These are phyloP conservation scores for Ptyas mucosa DNA, from an alignment of 2,113 vertebrate species.

Conservation along the genomic window DNA sequence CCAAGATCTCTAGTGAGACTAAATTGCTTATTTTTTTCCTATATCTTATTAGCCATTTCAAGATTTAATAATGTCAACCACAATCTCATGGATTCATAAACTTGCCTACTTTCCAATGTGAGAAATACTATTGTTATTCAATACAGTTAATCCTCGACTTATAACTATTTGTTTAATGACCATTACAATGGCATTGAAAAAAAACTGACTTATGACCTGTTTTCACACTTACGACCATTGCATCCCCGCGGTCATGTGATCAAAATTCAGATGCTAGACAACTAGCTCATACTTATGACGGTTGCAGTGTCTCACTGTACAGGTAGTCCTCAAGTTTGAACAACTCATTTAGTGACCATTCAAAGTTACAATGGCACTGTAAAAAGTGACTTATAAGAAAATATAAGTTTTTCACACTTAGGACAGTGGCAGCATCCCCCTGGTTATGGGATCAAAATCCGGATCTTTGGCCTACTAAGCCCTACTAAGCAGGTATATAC, in stretches of 20 bases:
- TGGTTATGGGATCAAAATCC: too few relatives aligned
- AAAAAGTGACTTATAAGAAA: too few relatives aligned
- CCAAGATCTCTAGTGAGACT: neutral
- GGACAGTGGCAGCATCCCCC: too few relatives aligned
- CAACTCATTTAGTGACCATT: too few relatives aligned
- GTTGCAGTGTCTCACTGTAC: neutral
- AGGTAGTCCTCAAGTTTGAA: too few relatives aligned
- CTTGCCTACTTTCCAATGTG: neutral
- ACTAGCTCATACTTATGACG: neutral
- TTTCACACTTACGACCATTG: neutral
- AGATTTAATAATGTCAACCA: neutral
- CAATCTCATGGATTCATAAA: neutral
- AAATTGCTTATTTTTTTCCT: neutral
- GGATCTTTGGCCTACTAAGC: too few relatives aligned
- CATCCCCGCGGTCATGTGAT: neutral
- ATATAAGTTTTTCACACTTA: too few relatives aligned
- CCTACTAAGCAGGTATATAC: too few relatives aligned
- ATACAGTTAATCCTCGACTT: neutral
- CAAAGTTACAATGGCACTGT: too few relatives aligned
- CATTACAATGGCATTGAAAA: neutral
- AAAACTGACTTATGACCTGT: neutral
- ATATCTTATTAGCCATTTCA: neutral
- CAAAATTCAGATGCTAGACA: neutral
- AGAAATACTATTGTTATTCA: neutral
- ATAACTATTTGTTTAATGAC: too few relatives aligned